A percentile compares a stretch with the other conserved stretches of the same genome.
Conservation (phyloP, 1,140 invertebrate species). For the Carposina sasakii region DNA sequence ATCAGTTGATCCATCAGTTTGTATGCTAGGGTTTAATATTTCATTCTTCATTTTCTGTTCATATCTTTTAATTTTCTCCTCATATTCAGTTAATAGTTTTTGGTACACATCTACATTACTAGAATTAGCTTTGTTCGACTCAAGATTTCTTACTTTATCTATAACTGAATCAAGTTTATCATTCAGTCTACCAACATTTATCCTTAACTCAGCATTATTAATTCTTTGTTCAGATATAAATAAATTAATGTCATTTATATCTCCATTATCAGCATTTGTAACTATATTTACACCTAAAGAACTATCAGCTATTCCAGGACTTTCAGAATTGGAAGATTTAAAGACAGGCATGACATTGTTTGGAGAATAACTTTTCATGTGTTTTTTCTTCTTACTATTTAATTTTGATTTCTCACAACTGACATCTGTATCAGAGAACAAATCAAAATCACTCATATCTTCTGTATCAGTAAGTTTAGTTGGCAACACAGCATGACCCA, state of each 20-base stretch:
- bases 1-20: too few relatives aligned
- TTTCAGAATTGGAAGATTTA: too few relatives aligned
- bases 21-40: too few relatives aligned
- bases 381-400: too few relatives aligned
- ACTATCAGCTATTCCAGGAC: too few relatives aligned
- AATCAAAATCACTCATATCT: slow-evolving; percentile 50
- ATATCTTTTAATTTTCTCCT: slow-evolving; percentile 52
- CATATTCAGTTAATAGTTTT: slow-evolving; percentile 55
- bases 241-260: slow-evolving; percentile 31
- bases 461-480: slow-evolving; percentile 20
- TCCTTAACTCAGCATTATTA: slow-evolving; percentile 54
- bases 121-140: slow-evolving; percentile 17
- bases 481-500: slow-evolving; percentile 59
- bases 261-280: slow-evolving; percentile 10
- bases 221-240: slow-evolving; percentile 60
- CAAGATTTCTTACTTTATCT: slow-evolving; percentile 33
- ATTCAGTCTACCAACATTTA: slow-evolving; percentile 50
- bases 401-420: too few relatives aligned
- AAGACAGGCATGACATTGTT: too few relatives aligned
- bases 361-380: slow-evolving; percentile 21
- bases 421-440: slow-evolving; percentile 47
- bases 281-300: too few relatives aligned
- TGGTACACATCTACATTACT: slow-evolving; percentile 37
- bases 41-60: too few relatives aligned
- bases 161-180: slow-evolving; percentile 50